These are phyloP conservation scores for Turnix velox DNA, from an alignment of 2,113 vertebrate genomes.

Conservation along the genomic window DNA sequence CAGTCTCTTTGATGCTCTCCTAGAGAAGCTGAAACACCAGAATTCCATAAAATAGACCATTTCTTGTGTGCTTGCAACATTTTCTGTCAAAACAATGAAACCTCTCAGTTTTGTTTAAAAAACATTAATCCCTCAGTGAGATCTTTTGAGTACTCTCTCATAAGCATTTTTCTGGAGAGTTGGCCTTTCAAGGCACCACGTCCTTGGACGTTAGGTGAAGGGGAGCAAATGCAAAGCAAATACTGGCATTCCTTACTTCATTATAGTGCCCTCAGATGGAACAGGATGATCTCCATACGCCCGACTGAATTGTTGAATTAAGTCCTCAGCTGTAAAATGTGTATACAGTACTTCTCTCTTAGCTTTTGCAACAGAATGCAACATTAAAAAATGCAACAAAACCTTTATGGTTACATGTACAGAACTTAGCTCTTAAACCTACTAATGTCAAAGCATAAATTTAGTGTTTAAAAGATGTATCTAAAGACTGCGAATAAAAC, in stretches of 20 bases:
- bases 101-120: neutral
- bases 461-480: neutral
- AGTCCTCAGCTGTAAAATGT: neutral
- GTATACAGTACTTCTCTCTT: neutral
- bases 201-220: neutral
- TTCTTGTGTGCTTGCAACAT: neutral
- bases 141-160: neutral
- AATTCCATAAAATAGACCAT: neutral
- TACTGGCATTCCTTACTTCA: neutral
- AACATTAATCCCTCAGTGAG: neutral
- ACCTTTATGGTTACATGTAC: neutral
- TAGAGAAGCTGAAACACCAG: neutral
- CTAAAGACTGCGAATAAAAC: neutral
- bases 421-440: neutral
- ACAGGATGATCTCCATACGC: neutral
- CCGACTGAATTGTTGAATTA: neutral
- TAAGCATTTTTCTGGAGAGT: neutral
- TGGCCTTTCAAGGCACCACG: neutral
- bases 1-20: neutral
- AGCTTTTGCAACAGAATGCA: neutral
- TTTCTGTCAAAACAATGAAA: neutral
- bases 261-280: constrained; percentile 11
- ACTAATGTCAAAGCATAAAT: neutral
- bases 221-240: neutral
- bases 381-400: neutral